These are phyloP conservation scores for Galeruca laticollis DNA, from an alignment of 2,888 invertebrate genomes.

Conservation along the genomic window DNA sequence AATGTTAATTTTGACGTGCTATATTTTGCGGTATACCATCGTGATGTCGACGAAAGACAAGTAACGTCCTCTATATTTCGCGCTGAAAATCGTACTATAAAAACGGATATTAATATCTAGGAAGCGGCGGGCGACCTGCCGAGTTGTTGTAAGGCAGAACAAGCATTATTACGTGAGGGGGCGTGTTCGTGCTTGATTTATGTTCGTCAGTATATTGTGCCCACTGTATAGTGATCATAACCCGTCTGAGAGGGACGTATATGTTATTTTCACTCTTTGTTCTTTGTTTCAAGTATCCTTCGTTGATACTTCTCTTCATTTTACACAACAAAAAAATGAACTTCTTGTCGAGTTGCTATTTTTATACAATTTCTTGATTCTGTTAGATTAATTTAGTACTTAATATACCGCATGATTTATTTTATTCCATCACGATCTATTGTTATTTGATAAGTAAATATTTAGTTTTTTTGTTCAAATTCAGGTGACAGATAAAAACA, in stretches of 20 bases:
- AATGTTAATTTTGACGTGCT: constrained; percentile 44
- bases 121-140: constrained; percentile 47
- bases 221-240: constrained; percentile 28
- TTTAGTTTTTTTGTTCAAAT: no score
- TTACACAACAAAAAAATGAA: constrained; percentile 6
- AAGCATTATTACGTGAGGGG: constrained; percentile 49
- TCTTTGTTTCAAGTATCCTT: constrained; percentile 5
- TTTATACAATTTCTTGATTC: no score
- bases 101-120: constrained; percentile 55
- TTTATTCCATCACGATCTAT: no score
- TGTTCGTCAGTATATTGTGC: constrained; percentile 42
- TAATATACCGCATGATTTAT: no score
- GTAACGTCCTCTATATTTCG: constrained; percentile 21
- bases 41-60: constrained; percentile 29
- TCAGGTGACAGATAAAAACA: no score
- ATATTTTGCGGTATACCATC: constrained; percentile 35
- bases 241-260: constrained; percentile 22
- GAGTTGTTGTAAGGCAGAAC: constrained; percentile 41
- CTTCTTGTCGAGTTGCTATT: constrained; percentile 6
- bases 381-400: no score
- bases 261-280: constrained; percentile 21
- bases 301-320: neutral
- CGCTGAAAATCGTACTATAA: constrained; percentile 46
- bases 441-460: no score
- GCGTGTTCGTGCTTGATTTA: constrained; percentile 46